Evolutionary conservation across 2,113 vertebrate genomes (phyloP), one percentile per base, ranked within the genome.

Genomic region (Hemibagrus wyckioides): DNA sequence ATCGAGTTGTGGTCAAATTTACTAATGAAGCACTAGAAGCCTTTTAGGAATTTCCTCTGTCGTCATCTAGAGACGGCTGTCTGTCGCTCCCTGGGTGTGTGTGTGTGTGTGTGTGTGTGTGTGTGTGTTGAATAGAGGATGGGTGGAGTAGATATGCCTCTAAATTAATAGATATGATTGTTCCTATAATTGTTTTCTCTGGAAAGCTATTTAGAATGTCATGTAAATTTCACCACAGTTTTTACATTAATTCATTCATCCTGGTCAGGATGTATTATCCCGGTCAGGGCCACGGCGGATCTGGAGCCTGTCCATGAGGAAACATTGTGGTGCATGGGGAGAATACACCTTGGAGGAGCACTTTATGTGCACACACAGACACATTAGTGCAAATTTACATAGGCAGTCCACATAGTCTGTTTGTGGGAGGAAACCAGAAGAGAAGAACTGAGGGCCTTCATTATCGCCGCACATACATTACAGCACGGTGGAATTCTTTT

Each of bases 11-110:
- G 19, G 39, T 3, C 54, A 21, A 57, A 76, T 17, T 1, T 23
- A 5, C 15, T 10, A 61, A 61, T 77, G 19, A 79, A 50, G 61
- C 54, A 85, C 14, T 33, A 28, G 10, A 14, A 57, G 30, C 13
- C 15, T 1, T 79, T 81, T 80, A 28, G 81, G 57, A 81, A 69
- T 50, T 77, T 88, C 81, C 48, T 84, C 36, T 88, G 86, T 87
- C 83, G 86, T 89, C 88, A 87, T 25, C 1, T 1, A 61, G n/a
- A 63, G 9, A 65, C 25, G 1, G 52, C 41, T 48, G 41, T 81
- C 48, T 28, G 36, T 13, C 23, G 13, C 50, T 28, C 23, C 36
- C 25, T 84, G 19, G 3, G 14, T 17, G 19, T 1, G 19, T 13
- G 11, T n/a, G n/a, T n/a, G n/a, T n/a, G n/a, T n/a, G n/a, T n/a